Base-by-base conservation (phyloP, 1,140 invertebrate species). In the Teleopsis dalmanni region DNA sequence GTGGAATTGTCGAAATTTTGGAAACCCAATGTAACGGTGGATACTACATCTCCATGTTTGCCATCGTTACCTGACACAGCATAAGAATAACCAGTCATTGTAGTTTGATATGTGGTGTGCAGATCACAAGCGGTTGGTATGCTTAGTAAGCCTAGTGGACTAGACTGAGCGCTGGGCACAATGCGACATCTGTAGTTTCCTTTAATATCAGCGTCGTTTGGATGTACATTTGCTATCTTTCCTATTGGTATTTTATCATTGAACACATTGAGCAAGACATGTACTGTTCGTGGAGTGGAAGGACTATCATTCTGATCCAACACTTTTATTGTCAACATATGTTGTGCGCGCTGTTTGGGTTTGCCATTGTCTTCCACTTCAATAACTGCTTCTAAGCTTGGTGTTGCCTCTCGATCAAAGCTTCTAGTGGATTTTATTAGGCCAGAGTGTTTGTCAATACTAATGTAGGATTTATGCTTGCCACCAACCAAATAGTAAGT, bases 221-320 rank as follows among this genome's bases (percentile, higher is more conserved):
- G 94, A 71, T 85, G 85, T 1, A 96, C 85, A 71, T 93, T 81
- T 14, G 91, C 93, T 51, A 98, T 84, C 72, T 87, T 87, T 33
- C 88, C 87, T 18, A 77, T 57, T 0, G 85, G 84, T 56, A 76
- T 80, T 41, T 76, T 76, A 40, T 82, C 81, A 58, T 88, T 86
- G 54, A 87, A 87, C 0, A 86, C 77, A 62, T 87, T 80, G 7
- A 95, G 82, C 21, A 90, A 72, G 18, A 95, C 78, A 54, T 87
- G 85, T 2, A 89, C 84, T 16, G 84, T 86, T 55, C 93, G 78
- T 8, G 90, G 76, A 13, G 81, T 82, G 0, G 92, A 93, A 5
- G 92, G 90, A 62, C 84, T 91, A 62, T 96, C 93, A 71, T 97
- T 96, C 67, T 90, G 83, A 72, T 97, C 94, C 5, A 84, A 65